Conservation (phyloP, 1,140 invertebrate species). For the Phortica variegata region DNA sequence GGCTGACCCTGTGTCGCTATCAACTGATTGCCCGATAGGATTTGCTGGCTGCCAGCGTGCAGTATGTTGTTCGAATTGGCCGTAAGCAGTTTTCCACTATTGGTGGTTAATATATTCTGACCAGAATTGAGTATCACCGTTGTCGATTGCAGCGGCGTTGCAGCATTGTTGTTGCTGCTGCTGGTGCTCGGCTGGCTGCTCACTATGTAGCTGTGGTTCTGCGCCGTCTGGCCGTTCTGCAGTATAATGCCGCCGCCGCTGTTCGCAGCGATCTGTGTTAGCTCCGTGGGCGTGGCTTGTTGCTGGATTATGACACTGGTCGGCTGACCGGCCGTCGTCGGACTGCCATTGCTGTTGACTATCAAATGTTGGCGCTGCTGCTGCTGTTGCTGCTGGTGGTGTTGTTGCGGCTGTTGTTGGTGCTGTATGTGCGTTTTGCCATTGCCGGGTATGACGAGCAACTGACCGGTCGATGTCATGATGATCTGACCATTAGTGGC, state of each 20-base stretch:
- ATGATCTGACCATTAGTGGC: slow-evolving; percentile 41
- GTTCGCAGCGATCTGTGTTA: slow-evolving; percentile 6
- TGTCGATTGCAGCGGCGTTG: too few species aligned
- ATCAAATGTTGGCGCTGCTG: slow-evolving; percentile 7
- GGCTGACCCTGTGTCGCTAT: slow-evolving; percentile 51
- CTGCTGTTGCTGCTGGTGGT: slow-evolving; percentile 23
- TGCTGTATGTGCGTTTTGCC: slow-evolving; percentile 33
- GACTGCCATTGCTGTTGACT: too few species aligned
- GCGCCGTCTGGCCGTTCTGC: slow-evolving; percentile 21
- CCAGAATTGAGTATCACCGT: slow-evolving; percentile 42
- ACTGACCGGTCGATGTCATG: slow-evolving; percentile 54
- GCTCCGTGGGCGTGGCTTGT: slow-evolving; percentile 6
- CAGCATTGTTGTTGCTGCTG: slow-evolving; percentile 13
- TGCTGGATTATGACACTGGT: slow-evolving; percentile 25
- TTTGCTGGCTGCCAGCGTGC: slow-evolving; percentile 47
- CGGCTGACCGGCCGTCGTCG: too few species aligned
- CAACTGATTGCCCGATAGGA: slow-evolving; percentile 47
- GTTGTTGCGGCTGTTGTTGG: slow-evolving; percentile 4
- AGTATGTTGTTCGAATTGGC: slow-evolving; percentile 32
- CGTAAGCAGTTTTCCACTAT: slow-evolving; percentile 10
- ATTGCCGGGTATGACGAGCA: slow-evolving; percentile 60
- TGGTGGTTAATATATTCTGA: slow-evolving; percentile 18
- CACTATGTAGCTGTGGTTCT: slow-evolving; percentile 40
- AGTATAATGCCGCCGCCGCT: slow-evolving; percentile 14
- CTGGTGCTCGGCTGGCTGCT: slow-evolving; percentile 18